These are phyloP conservation scores for Eristalinus sepulchralis DNA, from an alignment of 2,888 invertebrate species.

Conservation along the genomic window DNA sequence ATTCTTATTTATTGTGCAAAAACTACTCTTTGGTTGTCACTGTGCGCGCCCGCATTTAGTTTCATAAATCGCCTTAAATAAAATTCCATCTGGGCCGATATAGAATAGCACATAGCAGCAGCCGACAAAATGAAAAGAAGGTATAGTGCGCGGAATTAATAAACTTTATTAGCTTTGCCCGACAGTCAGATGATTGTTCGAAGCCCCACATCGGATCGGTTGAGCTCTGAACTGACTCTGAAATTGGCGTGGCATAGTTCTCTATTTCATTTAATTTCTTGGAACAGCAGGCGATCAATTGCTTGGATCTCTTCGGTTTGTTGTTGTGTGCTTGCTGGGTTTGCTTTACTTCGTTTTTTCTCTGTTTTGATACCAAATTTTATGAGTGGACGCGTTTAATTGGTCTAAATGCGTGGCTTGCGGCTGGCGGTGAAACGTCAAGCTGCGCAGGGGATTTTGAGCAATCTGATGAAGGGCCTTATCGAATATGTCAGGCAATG, in stretches of 20 bases:
- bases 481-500: neutral
- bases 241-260: conserved; percentile 27
- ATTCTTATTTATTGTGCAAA: neutral
- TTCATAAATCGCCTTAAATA: conserved; percentile 43
- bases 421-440: neutral
- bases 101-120: conserved; percentile 4
- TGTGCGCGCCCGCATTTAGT: neutral
- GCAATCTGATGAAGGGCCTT: neutral
- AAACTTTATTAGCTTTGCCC: conserved; percentile 41
- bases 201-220: neutral
- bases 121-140: conserved; percentile 4
- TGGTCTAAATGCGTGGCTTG: neutral
- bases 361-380: neutral
- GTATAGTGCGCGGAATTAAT: conserved; percentile 33
- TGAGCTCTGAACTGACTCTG: neutral
- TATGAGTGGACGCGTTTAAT: neutral
- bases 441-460: neutral
- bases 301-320: conserved; percentile 14
- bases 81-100: conserved; percentile 3
- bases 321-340: neutral
- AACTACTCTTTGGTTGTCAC: neutral
- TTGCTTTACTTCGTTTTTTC: neutral
- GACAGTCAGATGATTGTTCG: conserved; percentile 33
- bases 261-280: conserved; percentile 35
- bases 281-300: conserved; percentile 18